Conservation (phyloP, 2,888 invertebrate genomes). For the Calliphora vomitoria region DNA sequence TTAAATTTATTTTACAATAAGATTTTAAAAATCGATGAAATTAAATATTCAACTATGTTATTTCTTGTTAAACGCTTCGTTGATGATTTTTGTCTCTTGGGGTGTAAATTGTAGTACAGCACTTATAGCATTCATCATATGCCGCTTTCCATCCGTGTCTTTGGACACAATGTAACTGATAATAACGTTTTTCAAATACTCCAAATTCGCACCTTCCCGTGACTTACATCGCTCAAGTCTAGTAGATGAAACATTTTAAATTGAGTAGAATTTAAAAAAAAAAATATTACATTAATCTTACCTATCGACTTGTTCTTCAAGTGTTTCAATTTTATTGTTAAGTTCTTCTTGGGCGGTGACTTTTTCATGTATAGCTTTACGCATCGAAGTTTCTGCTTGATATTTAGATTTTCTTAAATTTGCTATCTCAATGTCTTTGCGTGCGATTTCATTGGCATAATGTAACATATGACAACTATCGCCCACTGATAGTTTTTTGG, state of each 20-base stretch:
- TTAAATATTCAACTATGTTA: conserved; percentile 62
- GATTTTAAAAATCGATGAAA: not conserved
- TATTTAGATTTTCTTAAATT: conserved; percentile 90
- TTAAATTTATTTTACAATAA: conserved; percentile 35
- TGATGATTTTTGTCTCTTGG: conserved; percentile 87
- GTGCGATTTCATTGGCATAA: conserved; percentile 92
- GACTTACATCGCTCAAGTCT: conserved; percentile 90
- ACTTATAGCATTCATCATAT: conserved; percentile 95
- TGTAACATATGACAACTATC: conserved; percentile 91
- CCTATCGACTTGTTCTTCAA: conserved; percentile 89
- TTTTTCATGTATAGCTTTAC: conserved; percentile 86
- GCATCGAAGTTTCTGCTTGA: conserved; percentile 86
- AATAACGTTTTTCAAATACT: conserved; percentile 96
- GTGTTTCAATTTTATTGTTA: conserved; percentile 84
- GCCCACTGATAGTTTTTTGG: conserved; percentile 83
- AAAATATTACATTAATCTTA: conserved; percentile 77
- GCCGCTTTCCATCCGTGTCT: conserved; percentile 89
- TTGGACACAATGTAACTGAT: conserved; percentile 91
- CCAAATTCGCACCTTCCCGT: conserved; percentile 93
- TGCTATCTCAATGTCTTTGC: conserved; percentile 92
- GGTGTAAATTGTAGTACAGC: conserved; percentile 93
- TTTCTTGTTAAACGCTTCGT: conserved; percentile 81
- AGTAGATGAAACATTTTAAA: conserved; percentile 68
- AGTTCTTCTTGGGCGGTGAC: conserved; percentile 86
- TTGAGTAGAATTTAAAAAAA: not conserved